A percentile compares a stretch with the other conserved stretches of the same genome.
These are phyloP conservation scores for Drosophila lacteicornis DNA, from an alignment of 1,140 invertebrate genomes.

Conservation along the genomic window DNA sequence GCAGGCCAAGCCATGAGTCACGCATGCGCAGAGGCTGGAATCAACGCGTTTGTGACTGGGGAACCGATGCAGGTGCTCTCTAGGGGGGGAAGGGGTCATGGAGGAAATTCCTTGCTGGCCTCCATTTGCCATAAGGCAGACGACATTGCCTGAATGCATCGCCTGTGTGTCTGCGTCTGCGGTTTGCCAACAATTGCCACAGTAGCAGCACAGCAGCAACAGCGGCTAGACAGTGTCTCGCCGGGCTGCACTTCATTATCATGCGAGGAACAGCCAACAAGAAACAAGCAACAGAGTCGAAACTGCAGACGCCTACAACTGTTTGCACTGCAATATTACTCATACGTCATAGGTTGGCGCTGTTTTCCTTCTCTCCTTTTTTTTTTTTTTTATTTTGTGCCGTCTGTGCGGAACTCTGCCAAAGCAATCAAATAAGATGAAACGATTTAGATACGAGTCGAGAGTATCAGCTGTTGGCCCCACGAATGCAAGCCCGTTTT, in stretches of 20 bases:
- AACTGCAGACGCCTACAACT: constrained; percentile 70
- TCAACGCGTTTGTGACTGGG: not conserved
- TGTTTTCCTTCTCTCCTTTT: constrained; percentile 7
- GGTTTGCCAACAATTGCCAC: constrained; percentile 37
- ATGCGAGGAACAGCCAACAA: constrained; percentile 65
- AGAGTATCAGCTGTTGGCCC: constrained; percentile 42
- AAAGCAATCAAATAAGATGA: constrained; percentile 61
- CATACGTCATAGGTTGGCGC: constrained; percentile 68
- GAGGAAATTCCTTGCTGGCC: constrained; percentile 37
- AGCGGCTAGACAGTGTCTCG: constrained; percentile 84
- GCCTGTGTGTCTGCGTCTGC: constrained; percentile 50
- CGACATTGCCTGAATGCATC: constrained; percentile 43
- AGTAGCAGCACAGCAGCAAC: constrained; percentile 49
- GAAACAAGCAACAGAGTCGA: constrained; percentile 16
- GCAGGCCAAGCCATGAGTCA: constrained; percentile 60
- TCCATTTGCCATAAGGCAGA: constrained; percentile 33
- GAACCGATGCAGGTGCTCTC: constrained; percentile 26
- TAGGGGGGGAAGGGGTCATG: not conserved
- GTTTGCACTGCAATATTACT: constrained; percentile 70
- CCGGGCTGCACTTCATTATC: constrained; percentile 83
- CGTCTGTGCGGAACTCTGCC: constrained; percentile 58
- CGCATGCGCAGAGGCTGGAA: constrained; percentile 64
- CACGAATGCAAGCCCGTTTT: constrained; percentile 28
- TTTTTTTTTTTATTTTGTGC: constrained; percentile 5
- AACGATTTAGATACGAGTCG: constrained; percentile 52